Percentiles rank a stretch among this genome's conserved stretches.
Evolutionary conservation across 1,140 invertebrate species (phyloP).

Genomic region (Tetramorium parvispinum): DNA sequence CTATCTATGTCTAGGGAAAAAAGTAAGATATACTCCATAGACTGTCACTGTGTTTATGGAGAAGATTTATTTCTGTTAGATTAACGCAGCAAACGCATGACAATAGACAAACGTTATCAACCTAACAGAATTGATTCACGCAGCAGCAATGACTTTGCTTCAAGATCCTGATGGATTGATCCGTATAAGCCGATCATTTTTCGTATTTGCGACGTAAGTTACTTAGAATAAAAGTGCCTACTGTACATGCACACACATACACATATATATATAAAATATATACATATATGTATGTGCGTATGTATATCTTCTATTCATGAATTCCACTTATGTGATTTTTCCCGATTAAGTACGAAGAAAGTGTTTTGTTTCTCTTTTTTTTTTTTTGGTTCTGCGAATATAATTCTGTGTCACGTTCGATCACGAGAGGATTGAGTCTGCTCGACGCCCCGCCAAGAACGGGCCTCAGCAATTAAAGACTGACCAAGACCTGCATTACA

Average conservation of each 20-base stretch:
- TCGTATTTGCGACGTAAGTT: slow-evolving; percentile 51
- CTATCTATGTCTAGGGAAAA: background rate
- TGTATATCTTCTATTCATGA: slow-evolving; percentile 50
- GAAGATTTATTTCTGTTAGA: slow-evolving; percentile 7
- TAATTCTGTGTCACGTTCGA: slow-evolving; percentile 66
- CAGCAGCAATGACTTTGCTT: background rate
- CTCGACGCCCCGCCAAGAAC: slow-evolving; percentile 71
- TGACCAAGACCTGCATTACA: slow-evolving; percentile 85
- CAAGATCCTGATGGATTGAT: slow-evolving; percentile 2
- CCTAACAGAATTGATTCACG: background rate
- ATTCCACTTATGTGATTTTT: slow-evolving; percentile 72
- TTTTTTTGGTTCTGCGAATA: slow-evolving; percentile 46
- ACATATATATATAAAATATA: background rate
- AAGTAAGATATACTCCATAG: background rate
- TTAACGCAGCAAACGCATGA: slow-evolving; percentile 30
- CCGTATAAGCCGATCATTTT: slow-evolving; percentile 23
- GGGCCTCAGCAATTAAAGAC: slow-evolving; percentile 84
- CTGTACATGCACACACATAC: background rate
- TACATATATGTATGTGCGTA: background rate
- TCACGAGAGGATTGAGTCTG: slow-evolving; percentile 74
- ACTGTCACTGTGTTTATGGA: background rate
- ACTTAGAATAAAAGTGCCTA: slow-evolving; percentile 66
- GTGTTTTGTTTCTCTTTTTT: slow-evolving; percentile 58
- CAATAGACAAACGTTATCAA: slow-evolving; percentile 31
- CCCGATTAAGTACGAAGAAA: slow-evolving; percentile 56